Conservation (phyloP, 2,113 vertebrate species). For the Chamaea fasciata region DNA sequence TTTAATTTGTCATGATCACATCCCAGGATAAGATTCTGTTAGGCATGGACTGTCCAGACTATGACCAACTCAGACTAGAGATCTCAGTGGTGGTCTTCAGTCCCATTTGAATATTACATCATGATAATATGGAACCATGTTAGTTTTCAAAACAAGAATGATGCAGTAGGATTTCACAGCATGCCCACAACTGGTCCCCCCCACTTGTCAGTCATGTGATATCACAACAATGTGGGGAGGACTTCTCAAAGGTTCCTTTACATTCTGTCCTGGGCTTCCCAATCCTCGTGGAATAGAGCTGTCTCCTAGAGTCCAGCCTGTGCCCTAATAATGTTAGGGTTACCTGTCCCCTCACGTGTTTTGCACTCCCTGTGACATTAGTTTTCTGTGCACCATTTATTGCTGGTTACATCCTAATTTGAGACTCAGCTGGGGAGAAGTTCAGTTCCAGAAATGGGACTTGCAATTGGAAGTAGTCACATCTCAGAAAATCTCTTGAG, state of each 20-base stretch:
- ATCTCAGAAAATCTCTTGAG: neutral
- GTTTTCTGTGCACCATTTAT: neutral
- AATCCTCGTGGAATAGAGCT: neutral
- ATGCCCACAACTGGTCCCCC: neutral
- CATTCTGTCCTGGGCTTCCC: neutral
- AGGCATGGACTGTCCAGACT: neutral
- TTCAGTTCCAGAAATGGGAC: neutral
- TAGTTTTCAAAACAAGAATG: neutral
- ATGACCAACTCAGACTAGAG: neutral
- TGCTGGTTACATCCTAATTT: neutral
- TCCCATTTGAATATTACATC: neutral
- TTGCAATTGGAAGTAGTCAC: neutral
- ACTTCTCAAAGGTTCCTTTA: neutral
- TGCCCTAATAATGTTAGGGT: neutral
- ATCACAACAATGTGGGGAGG: accelerated
- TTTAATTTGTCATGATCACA: neutral
- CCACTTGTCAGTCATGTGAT: neutral
- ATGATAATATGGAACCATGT: neutral
- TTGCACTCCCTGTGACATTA: neutral
- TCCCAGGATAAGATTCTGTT: neutral
- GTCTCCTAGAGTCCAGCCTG: neutral
- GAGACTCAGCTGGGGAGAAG: neutral
- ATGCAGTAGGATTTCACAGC: neutral
- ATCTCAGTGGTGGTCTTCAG: neutral
- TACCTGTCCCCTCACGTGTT: neutral